Evolutionary conservation across 2,113 vertebrate genomes (phyloP).

Genomic region (Chunga burmeisteri): DNA sequence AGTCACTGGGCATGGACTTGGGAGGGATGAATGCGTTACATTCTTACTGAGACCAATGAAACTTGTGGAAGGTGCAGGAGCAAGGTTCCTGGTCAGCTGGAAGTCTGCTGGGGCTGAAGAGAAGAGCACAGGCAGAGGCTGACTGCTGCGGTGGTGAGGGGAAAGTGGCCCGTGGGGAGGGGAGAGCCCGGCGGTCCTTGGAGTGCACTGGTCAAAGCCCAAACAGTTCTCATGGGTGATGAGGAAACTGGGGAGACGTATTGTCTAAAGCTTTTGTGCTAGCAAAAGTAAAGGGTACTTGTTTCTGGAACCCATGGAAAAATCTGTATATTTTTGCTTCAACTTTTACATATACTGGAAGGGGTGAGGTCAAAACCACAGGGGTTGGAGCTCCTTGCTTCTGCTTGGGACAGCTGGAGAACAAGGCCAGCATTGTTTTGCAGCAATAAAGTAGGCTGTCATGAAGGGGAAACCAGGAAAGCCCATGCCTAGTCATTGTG

Average conservation of each 20-base stretch:
- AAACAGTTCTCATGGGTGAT: neutral
- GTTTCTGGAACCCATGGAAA: neutral
- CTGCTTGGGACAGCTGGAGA: neutral
- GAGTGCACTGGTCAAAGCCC: neutral
- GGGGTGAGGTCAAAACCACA: neutral
- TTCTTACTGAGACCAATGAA: neutral
- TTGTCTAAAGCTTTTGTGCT: neutral
- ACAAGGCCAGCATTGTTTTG: neutral
- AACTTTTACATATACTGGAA: neutral
- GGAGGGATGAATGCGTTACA: neutral
- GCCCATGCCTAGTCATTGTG: neutral
- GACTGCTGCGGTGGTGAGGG: neutral
- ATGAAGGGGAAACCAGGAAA: neutral
- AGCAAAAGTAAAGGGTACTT: neutral
- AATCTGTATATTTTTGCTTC: neutral
- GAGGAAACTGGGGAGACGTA: neutral
- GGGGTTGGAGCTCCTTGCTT: neutral
- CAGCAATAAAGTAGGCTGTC: neutral
- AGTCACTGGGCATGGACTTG: neutral
- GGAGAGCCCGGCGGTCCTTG: neutral
- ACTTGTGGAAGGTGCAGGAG: neutral
- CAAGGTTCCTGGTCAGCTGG: neutral
- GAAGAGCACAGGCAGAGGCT: neutral
- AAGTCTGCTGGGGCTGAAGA: neutral
- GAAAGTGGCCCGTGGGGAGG: accelerated